phyloP scores from a whole-genome alignment of 1,140 invertebrate genomes.

The Megalonaias nervosa region DNA sequence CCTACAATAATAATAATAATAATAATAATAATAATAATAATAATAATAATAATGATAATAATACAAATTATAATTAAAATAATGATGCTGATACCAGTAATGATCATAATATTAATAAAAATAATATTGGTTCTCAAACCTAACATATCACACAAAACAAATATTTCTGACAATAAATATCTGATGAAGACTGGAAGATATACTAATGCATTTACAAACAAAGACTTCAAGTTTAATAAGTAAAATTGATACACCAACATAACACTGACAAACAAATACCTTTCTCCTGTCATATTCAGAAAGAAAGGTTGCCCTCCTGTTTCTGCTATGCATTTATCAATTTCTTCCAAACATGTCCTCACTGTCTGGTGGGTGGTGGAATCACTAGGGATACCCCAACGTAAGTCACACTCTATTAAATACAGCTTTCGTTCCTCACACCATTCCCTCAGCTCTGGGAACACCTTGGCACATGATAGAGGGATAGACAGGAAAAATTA shows the following conservation, averaged over 20 bases:
- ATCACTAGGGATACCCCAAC: constrained; percentile 70
- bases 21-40: neutral
- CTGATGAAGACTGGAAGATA: too few relatives aligned
- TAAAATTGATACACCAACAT: too few relatives aligned
- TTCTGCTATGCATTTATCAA: constrained; percentile 63
- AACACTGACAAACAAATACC: constrained; percentile 35
- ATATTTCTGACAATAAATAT: too few relatives aligned
- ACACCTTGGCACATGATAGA: constrained; percentile 52
- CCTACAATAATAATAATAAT: constrained; percentile 36
- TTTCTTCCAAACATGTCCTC: constrained; percentile 64
- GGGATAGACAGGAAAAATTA: too few relatives aligned
- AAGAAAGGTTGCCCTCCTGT: constrained; percentile 66
- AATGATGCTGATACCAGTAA: too few relatives aligned
- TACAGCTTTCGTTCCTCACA: constrained; percentile 58
- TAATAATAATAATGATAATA: too few relatives aligned
- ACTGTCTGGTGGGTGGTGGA: constrained; percentile 62
- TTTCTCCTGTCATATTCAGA: constrained; percentile 63
- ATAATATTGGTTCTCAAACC: too few relatives aligned
- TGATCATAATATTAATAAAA: too few relatives aligned
- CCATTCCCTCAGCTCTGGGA: constrained; percentile 70
- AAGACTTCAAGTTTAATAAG: too few relatives aligned
- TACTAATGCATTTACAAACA: neutral
- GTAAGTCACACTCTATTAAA: constrained; percentile 68
- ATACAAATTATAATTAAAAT: too few relatives aligned
- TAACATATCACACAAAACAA: too few relatives aligned